Evolutionary conservation across 2,888 invertebrate species (phyloP), one percentile per base, ranked within the genome.

Genomic region (Lampropteryx suffumata): DNA sequence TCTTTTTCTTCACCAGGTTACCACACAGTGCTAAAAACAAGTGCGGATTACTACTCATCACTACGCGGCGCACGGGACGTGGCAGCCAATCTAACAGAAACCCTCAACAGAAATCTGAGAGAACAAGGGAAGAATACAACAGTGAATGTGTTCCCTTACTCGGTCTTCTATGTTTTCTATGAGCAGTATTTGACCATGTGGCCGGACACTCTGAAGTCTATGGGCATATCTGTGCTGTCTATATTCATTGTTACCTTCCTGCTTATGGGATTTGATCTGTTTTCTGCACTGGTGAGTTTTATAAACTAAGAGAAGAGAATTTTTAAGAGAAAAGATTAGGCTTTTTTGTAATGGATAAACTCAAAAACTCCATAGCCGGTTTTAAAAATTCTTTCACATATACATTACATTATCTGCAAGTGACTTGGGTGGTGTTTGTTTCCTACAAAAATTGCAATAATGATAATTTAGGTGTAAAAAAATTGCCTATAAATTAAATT

Each of bases 161-260:
- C 96, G 0, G 94, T 99, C 41, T 98, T 98, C 90, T 99, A 99
- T 80, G 99, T 99, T 17, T 99, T 98, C 90, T 99, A 99, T 79
- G 99, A 99, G 79, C 99, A 99, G 88, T 99, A 99, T 83, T 90
- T 99, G 59, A 97, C 97, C 6, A 98, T 99, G 93, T 97, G 98
- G 95, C 92, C 94, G 0, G 98, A 99, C 71, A 97, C 98, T 0
- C 78, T 97, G 26, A 92, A 94, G 73, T 97, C 97, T 68, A 92
- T 99, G 84, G 94, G 95, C 11, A 94, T 98, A 47, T 98, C 98
- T 10, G 90, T 98, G 51, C 84, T 94, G 1, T 97, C 98, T n/a
- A 98, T 99, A 57, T 98, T 99, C 82, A 91, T 97, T 21, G 98
- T 98, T 5, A 97, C 98, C 0, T 97, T 98, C 86, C 68, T 97